These are phyloP conservation scores for Brienomyrus longianalis DNA, from an alignment of 2,113 vertebrate genomes.

Conservation along the genomic window DNA sequence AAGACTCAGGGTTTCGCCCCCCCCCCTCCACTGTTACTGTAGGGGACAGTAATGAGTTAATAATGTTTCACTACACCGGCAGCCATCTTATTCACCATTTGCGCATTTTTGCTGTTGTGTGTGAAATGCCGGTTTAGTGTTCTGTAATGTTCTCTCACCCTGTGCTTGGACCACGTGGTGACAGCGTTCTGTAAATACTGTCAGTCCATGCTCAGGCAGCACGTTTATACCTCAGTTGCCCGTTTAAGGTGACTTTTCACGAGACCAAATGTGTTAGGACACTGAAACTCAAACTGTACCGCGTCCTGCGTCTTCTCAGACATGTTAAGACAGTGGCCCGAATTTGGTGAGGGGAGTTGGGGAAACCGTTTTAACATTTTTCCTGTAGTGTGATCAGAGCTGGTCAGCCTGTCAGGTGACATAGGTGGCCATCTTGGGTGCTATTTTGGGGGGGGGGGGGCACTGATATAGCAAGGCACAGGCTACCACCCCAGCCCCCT, in stretches of 20 bases:
- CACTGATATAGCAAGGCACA: too few species aligned
- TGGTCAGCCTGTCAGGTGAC: too few species aligned
- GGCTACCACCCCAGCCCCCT: too few species aligned
- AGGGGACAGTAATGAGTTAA: background rate
- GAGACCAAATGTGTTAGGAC: background rate
- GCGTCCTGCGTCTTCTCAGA: background rate
- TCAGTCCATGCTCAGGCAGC: background rate
- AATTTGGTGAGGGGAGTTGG: background rate
- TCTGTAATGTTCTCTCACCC: background rate
- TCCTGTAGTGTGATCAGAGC: background rate
- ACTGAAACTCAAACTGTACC: background rate
- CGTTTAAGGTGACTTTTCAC: background rate
- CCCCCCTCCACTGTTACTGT: background rate
- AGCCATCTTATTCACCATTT: background rate
- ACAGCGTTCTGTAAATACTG: background rate
- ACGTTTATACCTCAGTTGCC: background rate
- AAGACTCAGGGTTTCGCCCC: background rate
- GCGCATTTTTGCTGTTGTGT: background rate
- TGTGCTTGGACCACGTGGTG: background rate
- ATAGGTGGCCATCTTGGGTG: too few species aligned
- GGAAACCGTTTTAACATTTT: background rate
- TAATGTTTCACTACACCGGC: background rate
- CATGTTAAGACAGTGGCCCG: background rate
- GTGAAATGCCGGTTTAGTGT: background rate
- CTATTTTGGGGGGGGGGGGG: too few species aligned